Conservation (phyloP, 1,140 invertebrate genomes). For the Nymphalis io region DNA sequence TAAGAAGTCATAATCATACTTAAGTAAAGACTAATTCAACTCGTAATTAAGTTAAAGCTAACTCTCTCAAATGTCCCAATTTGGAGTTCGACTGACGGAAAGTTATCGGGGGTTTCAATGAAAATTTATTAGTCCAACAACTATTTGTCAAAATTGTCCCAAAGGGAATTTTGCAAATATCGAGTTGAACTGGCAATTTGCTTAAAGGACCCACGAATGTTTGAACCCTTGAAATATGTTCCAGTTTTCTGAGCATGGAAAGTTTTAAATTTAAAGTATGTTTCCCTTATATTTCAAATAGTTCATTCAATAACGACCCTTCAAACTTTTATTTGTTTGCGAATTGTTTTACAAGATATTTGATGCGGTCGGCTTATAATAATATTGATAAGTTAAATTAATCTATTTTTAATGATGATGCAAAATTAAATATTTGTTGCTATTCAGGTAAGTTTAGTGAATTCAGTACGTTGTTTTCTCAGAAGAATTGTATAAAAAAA, state of each 20-base stretch:
- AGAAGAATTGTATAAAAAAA: not conserved
- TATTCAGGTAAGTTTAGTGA: too few relatives aligned
- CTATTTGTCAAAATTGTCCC: constrained; percentile 78
- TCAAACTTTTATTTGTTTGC: constrained; percentile 10
- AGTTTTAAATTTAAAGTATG: constrained; percentile 45
- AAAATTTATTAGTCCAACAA: constrained; percentile 77
- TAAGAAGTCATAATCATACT: constrained; percentile 68
- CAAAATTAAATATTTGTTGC: too few relatives aligned
- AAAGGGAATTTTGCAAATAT: constrained; percentile 71
- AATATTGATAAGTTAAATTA: not conserved
- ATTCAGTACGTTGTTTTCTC: not conserved
- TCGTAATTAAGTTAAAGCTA: constrained; percentile 73
- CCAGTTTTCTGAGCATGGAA: constrained; percentile 42
- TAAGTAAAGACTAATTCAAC: constrained; percentile 71
- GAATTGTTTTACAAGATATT: constrained; percentile 5
- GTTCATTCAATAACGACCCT: constrained; percentile 32
- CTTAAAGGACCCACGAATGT: constrained; percentile 52
- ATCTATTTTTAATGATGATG: not conserved
- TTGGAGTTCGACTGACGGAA: constrained; percentile 57
- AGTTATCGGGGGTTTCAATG: constrained; percentile 73
- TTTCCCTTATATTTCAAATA: constrained; percentile 37
- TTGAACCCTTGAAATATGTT: constrained; percentile 52
- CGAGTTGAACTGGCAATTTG: constrained; percentile 67
- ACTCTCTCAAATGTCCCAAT: constrained; percentile 70
- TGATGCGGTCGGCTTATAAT: constrained; percentile 1